Percentiles rank a stretch among this genome's conserved stretches.
Conservation (phyloP, 2,797 vertebrate genomes). For the Parotocinclus haroldoi region DNA sequence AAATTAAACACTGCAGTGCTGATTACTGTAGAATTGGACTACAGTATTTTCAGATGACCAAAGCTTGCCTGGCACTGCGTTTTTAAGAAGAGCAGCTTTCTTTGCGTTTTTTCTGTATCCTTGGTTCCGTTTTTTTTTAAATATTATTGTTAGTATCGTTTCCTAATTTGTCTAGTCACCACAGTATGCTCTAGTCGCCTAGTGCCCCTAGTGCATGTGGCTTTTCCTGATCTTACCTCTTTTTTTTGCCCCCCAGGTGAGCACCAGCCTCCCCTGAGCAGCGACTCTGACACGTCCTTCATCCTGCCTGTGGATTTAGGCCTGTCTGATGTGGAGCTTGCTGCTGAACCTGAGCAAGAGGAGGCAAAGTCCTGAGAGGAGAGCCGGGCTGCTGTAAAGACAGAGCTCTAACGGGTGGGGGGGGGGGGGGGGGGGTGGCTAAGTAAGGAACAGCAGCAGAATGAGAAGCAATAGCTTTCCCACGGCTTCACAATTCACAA, state of each 20-base stretch:
- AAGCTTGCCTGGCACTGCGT: too few species aligned
- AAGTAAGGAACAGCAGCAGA: slow-evolving; percentile 15
- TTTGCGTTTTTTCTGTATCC: too few species aligned
- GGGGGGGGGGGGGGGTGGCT: too few species aligned
- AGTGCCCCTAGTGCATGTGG: too few species aligned
- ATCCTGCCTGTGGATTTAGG: slow-evolving; percentile 81
- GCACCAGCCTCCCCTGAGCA: slow-evolving; percentile 84
- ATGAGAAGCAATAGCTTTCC: slow-evolving; percentile 53
- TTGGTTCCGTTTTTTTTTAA: too few species aligned
- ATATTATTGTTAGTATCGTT: too few species aligned
- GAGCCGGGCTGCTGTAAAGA: slow-evolving; percentile 33
- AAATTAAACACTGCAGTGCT: too few species aligned
- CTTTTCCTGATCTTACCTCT: not conserved
- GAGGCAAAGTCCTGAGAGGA: slow-evolving; percentile 81
- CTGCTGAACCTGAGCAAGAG: slow-evolving; percentile 79
- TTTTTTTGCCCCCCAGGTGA: slow-evolving; percentile 73
- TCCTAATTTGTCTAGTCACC: too few species aligned
- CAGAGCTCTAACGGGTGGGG: slow-evolving; percentile 35
- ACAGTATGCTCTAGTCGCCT: too few species aligned
- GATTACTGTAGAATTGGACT: too few species aligned
- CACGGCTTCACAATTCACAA: slow-evolving; percentile 45
- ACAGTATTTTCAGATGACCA: too few species aligned
- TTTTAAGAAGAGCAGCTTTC: too few species aligned
- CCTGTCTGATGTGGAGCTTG: slow-evolving; percentile 81
- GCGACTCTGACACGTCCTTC: slow-evolving; percentile 85